Conservation (phyloP, 2,888 invertebrate species). For the Drosophila anomelani region DNA sequence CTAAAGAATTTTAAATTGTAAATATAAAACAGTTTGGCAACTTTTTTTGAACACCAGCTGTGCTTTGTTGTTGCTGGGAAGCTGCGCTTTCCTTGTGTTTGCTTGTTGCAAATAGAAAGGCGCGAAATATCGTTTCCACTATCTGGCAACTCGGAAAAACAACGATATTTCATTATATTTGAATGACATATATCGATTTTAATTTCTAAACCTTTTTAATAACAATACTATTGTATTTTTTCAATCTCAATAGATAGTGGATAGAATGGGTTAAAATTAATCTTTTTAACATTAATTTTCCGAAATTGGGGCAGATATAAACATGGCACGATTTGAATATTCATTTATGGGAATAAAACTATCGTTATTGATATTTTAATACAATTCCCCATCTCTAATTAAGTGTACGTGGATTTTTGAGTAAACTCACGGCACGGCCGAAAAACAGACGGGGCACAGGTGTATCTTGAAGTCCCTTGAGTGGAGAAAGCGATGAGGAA, state of each 20-base stretch:
- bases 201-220: too few relatives aligned
- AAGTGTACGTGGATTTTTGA: constrained; percentile 73
- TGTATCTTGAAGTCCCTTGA: constrained; percentile 18
- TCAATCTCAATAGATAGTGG: not conserved
- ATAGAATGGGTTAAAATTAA: too few relatives aligned
- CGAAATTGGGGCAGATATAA: not conserved
- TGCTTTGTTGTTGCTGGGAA: constrained; percentile 48
- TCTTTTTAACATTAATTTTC: not conserved
- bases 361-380: constrained; percentile 8
- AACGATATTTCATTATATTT: not conserved
- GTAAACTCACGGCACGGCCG: constrained; percentile 45
- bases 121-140: too few relatives aligned
- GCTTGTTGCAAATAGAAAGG: constrained; percentile 18
- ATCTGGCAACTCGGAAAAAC: too few relatives aligned
- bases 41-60: constrained; percentile 11
- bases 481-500: constrained; percentile 25
- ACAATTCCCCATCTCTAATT: constrained; percentile 27
- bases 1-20: too few relatives aligned
- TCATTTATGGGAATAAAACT: not conserved
- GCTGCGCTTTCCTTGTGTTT: constrained; percentile 47
- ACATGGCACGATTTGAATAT: not conserved
- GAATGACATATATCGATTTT: not conserved
- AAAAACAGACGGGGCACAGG: constrained; percentile 45
- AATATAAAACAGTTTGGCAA: too few relatives aligned
- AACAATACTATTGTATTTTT: not conserved